These are phyloP conservation scores for Mobula hypostoma DNA, from an alignment of 2,113 vertebrate species.

Conservation along the genomic window DNA sequence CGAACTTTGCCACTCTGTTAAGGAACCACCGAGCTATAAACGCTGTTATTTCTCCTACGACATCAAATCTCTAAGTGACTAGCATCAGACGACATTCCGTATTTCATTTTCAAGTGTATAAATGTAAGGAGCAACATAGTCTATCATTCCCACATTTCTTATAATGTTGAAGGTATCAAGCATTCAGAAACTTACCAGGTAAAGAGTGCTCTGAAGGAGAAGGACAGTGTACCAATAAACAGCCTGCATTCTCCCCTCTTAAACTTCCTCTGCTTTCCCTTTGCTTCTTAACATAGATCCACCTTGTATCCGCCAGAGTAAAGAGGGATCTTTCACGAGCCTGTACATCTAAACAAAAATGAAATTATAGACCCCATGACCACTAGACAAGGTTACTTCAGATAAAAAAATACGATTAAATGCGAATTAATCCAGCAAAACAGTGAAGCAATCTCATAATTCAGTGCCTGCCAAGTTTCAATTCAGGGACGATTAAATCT, in stretches of 20 bases:
- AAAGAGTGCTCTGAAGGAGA: slow-evolving; percentile 76
- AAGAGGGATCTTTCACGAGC: slow-evolving; percentile 70
- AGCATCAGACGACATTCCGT: slow-evolving; percentile 2
- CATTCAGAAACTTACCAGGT: slow-evolving; percentile 75
- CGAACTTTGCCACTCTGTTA: background rate
- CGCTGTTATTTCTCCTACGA: background rate
- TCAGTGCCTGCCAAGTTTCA: slow-evolving; percentile 45
- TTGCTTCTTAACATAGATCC: slow-evolving; percentile 85
- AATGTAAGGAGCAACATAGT: background rate
- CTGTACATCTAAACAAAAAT: slow-evolving; percentile 58
- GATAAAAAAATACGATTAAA: slow-evolving; percentile 49
- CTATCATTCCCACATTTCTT: background rate
- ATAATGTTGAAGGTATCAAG: slow-evolving; percentile 5
- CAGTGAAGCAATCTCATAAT: slow-evolving; percentile 53
- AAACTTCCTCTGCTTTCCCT: slow-evolving; percentile 80
- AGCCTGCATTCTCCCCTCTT: slow-evolving; percentile 86
- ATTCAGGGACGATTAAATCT: slow-evolving; percentile 41
- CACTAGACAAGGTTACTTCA: slow-evolving; percentile 62
- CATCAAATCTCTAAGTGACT: background rate
- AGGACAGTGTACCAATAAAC: slow-evolving; percentile 83
- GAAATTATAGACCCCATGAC: slow-evolving; percentile 79
- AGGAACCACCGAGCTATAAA: background rate
- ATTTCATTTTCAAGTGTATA: background rate
- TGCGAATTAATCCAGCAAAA: slow-evolving; percentile 64
- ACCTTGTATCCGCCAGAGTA: slow-evolving; percentile 74